phyloP scores from a whole-genome alignment of 2,797 vertebrate genomes.

The Platyrinchus mystaceus region DNA sequence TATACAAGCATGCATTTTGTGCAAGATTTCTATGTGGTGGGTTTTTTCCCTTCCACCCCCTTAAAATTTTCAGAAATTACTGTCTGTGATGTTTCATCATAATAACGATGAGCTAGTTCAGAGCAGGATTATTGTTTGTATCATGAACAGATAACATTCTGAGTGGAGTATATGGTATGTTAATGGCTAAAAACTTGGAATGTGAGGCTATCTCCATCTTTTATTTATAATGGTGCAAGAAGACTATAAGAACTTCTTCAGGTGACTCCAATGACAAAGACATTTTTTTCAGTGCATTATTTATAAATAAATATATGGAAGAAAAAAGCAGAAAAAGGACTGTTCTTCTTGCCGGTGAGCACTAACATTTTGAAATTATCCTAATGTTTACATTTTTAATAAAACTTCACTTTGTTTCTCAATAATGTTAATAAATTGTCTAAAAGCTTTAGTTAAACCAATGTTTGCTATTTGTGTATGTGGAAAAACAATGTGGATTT shows the following conservation, averaged over 20 bases:
- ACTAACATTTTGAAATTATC: conserved; percentile 3
- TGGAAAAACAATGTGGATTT: background rate
- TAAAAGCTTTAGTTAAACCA: background rate
- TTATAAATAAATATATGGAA: conserved; percentile 17
- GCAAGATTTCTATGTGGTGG: background rate
- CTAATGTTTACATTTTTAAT: conserved; percentile 19
- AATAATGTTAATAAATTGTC: conserved; percentile 7
- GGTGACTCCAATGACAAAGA: background rate
- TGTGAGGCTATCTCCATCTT: background rate
- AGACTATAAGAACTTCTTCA: background rate
- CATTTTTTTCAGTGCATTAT: conserved; percentile 1
- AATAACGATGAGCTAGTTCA: background rate
- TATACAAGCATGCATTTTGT: conserved; percentile 39
- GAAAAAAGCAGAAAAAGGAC: background rate
- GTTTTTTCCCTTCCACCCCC: background rate
- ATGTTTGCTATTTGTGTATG: background rate
- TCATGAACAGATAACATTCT: background rate
- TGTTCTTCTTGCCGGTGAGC: background rate
- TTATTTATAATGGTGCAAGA: background rate
- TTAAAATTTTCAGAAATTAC: background rate
- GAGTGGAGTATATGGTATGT: background rate
- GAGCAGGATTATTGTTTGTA: background rate
- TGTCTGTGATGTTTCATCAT: background rate
- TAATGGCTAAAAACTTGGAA: background rate
- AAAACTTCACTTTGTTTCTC: conserved; percentile 27